Base-by-base conservation (phyloP, 2,888 invertebrate genomes). In the Caenorhabditis sp. region DNA sequence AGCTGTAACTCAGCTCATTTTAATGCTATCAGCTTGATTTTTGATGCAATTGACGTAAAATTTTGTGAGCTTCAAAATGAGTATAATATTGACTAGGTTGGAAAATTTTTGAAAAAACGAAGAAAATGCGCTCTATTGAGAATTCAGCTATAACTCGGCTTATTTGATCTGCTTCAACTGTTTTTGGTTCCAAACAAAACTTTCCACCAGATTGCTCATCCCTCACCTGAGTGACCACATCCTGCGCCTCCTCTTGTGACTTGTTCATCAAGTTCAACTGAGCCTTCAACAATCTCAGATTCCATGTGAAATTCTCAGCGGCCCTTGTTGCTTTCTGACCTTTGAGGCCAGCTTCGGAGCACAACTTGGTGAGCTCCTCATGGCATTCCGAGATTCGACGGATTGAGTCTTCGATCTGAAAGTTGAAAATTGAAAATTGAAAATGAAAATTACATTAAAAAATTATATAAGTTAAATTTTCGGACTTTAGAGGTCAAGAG, bases 261-360 rank as follows among this genome's bases (percentile, higher is more conserved):
- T 93, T 93, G 44, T 91, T 90, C 85, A 94, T 90, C 24, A 94
- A 92, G 81, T 94, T 94, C 56, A 94, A 92, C 86, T 94, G 94
- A 19, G 94, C 94, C 85, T 94, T 93, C 68, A 94, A 91, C 51
- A 94, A 93, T 44, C 86, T 63, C 51, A 87, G 49, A 58, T 87
- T 87, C 87, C 87, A 87, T 5, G 85, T 85, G 59, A 87, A 87
- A 47, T 86, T 87, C 59, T 87, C 87, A 5, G 87, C 85, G 12
- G 87, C 87, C 19, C 85, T 66, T 14, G 87, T 90, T n/a, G 89
- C 92, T 89, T 94, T 94, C 87, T 93, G 93, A 56, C 93, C 94
- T 84, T 93, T 93, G 7, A 94, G 91, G 0, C 94, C 94, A 10
- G 92, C 92, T 70, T 93, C 93, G 49, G 88, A 90, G 88, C 93